A percentile compares a stretch with the other conserved stretches of the same genome.
These are phyloP conservation scores for Tupaia chinensis DNA, from an alignment of 2,113 vertebrate species.

Conservation along the genomic window DNA sequence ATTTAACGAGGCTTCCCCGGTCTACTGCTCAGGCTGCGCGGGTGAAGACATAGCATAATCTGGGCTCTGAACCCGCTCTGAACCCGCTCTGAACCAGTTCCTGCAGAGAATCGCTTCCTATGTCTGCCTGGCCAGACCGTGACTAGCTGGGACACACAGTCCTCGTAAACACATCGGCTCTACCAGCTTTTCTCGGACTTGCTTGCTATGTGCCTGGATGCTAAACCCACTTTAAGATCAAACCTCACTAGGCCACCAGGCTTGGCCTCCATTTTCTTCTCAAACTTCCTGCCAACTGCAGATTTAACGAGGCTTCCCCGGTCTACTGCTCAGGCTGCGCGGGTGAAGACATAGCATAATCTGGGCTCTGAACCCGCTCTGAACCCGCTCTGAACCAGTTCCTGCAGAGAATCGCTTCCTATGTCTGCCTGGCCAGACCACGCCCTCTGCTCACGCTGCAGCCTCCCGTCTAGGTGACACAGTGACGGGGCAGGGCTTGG, in stretches of 20 bases:
- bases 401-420: not conserved
- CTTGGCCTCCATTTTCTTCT: not conserved
- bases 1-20: conserved; percentile 18
- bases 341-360: not conserved
- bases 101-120: not conserved
- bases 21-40: not conserved
- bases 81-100: not conserved
- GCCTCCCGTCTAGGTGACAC: not conserved
- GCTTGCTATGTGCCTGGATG: no score
- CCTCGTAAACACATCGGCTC: no score
- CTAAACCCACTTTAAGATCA: conserved; percentile 53
- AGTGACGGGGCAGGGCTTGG: not conserved
- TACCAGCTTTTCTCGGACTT: no score
- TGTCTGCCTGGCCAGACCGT: not conserved
- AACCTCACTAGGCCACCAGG: not conserved
- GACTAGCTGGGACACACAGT: no score
- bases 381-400: not conserved
- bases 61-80: not conserved
- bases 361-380: not conserved
- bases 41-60: not conserved
- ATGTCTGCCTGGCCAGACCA: not conserved
- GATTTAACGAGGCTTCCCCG: conserved; percentile 25
- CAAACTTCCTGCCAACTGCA: not conserved
- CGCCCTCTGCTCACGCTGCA: not conserved
- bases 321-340: not conserved